phyloP scores from a whole-genome alignment of 2,797 vertebrate species.

The Poecilia velifera region DNA sequence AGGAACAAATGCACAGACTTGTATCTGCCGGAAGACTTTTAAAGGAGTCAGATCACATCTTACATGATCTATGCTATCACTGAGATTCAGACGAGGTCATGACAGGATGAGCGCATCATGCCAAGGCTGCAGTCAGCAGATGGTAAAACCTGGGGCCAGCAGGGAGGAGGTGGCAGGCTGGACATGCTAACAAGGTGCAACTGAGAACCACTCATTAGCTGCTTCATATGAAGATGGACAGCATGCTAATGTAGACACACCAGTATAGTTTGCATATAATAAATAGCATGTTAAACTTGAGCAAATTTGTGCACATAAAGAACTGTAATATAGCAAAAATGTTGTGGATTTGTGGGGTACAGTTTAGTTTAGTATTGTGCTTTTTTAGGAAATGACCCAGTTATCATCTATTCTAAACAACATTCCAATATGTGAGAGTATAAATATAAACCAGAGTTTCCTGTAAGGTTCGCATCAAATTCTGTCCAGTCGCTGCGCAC shows the following conservation, averaged over 20 bases:
- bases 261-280: not conserved
- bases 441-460: not conserved
- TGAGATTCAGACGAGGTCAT: slow-evolving; percentile 53
- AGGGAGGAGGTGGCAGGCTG: slow-evolving; percentile 42
- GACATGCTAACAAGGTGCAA: slow-evolving; percentile 55
- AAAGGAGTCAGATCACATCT: slow-evolving; percentile 40
- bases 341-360: not conserved
- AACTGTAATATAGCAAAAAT: not conserved
- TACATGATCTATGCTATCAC: slow-evolving; percentile 22
- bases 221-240: slow-evolving; percentile 18
- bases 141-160: slow-evolving; percentile 68
- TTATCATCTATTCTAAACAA: not conserved
- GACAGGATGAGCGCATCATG: slow-evolving; percentile 35
- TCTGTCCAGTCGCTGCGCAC: not conserved
- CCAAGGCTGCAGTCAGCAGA: slow-evolving; percentile 67
- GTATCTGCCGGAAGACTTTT: slow-evolving; percentile 19
- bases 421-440: not conserved
- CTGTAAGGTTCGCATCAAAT: not conserved
- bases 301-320: not conserved
- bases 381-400: not conserved
- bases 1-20: not conserved
- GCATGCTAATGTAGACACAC: not conserved
- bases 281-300: not conserved
- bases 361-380: not conserved
- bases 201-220: slow-evolving; percentile 37